A percentile compares a stretch with the other conserved stretches of the same genome.
Evolutionary conservation across 2,113 vertebrate genomes (phyloP).

Genomic region (Phylloscopus whistleri): DNA sequence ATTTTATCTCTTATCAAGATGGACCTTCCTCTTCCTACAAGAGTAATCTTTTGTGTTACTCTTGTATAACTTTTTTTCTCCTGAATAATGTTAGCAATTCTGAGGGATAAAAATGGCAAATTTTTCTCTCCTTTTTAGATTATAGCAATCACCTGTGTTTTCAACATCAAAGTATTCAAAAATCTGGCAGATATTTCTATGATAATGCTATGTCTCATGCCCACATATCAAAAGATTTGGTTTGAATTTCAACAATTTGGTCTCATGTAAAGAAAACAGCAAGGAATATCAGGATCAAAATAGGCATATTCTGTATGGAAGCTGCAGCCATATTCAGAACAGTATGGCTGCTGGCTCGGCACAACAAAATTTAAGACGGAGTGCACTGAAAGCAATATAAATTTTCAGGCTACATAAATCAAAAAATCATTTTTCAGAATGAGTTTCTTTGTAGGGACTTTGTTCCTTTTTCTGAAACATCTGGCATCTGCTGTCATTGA

Average conservation of each 20-base stretch:
- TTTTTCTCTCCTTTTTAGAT: neutral
- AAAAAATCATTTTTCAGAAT: constrained; percentile 22
- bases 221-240: neutral
- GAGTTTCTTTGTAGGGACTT: neutral
- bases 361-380: neutral
- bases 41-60: neutral
- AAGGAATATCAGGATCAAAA: neutral
- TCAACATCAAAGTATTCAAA: neutral
- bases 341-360: neutral
- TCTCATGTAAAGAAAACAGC: neutral
- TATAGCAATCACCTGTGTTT: neutral
- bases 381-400: neutral
- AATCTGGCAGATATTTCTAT: neutral
- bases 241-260: neutral
- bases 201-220: neutral
- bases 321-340: neutral
- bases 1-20: neutral
- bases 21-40: rapidly evolving
- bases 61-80: neutral
- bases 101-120: neutral
- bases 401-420: neutral
- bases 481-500: neutral
- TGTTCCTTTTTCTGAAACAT: constrained; percentile 2
- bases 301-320: neutral
- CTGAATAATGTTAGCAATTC: neutral